Base-by-base conservation (phyloP, 2,113 vertebrate genomes). In the Dendropsophus ebraccatus region DNA sequence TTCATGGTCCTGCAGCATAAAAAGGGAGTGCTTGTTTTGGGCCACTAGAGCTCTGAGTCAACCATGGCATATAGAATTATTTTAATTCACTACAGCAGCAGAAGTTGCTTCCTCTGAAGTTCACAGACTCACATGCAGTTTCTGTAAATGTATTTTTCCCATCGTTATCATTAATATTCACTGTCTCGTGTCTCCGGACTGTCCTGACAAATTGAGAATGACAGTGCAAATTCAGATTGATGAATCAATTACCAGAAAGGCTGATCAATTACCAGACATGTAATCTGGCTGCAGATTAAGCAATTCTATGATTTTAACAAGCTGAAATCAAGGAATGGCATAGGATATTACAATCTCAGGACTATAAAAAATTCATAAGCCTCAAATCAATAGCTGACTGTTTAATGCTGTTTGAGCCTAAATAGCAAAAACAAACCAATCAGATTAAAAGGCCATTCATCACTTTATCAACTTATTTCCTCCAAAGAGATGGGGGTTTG, bases 151-250 rank as follows among this genome's bases (percentile, higher is more conserved):
- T 45, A 32, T 56, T 73, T 41, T 17, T 45, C 2, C 12, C 0
- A 8, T 19, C 35, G 3, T 12, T 41, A 56, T 12, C 25, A 52
- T 84, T 37, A 84, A 84, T 84, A 62, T 23, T 65, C 67, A 67
- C 19, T 10, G 25, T 69, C 14, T 19, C 5, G 47, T 37, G 13
- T 23, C 45, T 21, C 58, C 69, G 52, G 17, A 60, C 21, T 62
- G 2, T 60, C 62, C 65, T 47, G 60, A 72, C n/a, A 80, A 80
- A 80, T 81, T 8, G 32, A 80, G 50, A 41, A 32, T 56, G 62
- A 47, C 76, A 58, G 2, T n/a, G 52, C 17, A 70, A 80, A 86
- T 72, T 72, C 65, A 72, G 65, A 80, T 86, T 41, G 76, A 86
- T 86, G n/a, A 86, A 54, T 80, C 60, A 80, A 37, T 69, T 86